Percentiles rank a stretch among this genome's conserved stretches.
These are phyloP conservation scores for Leiothrix lutea DNA, from an alignment of 2,113 vertebrate genomes.

Conservation along the genomic window DNA sequence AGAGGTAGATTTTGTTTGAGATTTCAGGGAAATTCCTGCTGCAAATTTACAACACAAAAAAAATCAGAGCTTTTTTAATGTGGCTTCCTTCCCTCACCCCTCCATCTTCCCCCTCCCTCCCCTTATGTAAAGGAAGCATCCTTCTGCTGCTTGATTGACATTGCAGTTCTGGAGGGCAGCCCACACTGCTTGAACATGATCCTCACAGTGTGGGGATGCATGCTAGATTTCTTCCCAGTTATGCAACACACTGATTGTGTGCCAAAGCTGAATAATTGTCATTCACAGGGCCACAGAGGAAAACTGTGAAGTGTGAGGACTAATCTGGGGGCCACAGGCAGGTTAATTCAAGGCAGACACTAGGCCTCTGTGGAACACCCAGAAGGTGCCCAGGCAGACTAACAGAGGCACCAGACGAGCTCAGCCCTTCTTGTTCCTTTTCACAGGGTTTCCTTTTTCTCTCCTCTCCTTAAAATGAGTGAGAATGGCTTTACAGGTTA, in stretches of 20 bases:
- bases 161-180: conserved; percentile 30
- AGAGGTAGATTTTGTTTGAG: neutral
- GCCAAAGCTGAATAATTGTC: neutral
- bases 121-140: neutral
- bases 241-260: neutral
- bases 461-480: neutral
- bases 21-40: neutral
- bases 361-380: neutral
- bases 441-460: neutral
- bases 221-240: conserved; percentile 31
- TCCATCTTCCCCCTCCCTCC: neutral
- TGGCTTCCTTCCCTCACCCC: no score
- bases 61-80: neutral
- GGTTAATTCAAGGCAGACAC: neutral
- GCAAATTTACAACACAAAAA: neutral
- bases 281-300: neutral
- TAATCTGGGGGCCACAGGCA: neutral
- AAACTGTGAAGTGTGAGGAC: neutral
- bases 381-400: neutral
- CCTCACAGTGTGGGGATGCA: neutral
- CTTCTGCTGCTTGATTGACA: neutral
- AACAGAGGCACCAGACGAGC: neutral
- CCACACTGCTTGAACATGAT: conserved; percentile 27
- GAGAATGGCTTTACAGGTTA: neutral
- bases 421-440: neutral